phyloP scores from a whole-genome alignment of 2,888 invertebrate genomes.

The Agrotis ipsilon region DNA sequence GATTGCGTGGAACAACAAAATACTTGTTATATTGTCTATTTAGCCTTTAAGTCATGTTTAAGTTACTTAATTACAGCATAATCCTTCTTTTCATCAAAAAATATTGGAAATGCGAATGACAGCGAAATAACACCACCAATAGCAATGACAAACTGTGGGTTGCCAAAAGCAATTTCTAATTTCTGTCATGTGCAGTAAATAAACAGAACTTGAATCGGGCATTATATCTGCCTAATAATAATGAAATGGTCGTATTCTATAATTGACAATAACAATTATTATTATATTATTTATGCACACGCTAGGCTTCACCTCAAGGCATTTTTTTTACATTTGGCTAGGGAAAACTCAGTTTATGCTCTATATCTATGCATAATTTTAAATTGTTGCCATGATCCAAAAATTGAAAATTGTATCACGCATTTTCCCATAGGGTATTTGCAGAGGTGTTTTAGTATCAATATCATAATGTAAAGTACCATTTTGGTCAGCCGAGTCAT shows the following conservation, averaged over 20 bases:
- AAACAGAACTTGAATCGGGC: no score
- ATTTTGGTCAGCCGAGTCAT: no score
- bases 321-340: no score
- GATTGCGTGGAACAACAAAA: conserved; percentile 7
- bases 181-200: conserved; percentile 12
- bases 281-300: no score
- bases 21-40: conserved; percentile 9
- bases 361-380: not conserved
- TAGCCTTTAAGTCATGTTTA: conserved; percentile 8
- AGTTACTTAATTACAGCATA: conserved; percentile 25
- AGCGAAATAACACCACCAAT: conserved; percentile 59
- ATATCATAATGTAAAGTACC: no score
- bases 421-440: not conserved
- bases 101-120: conserved; percentile 50
- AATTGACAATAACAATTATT: no score
- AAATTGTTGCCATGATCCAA: not conserved
- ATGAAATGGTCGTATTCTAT: no score
- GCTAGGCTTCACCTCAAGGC: no score
- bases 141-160: conserved; percentile 43
- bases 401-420: not conserved
- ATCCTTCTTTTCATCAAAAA: conserved; percentile 1
- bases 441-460: not conserved
- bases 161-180: conserved; percentile 22
- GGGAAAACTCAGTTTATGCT: no score
- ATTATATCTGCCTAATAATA: no score